phyloP scores from a whole-genome alignment of 2,888 invertebrate species.

The Xylota segnis region DNA sequence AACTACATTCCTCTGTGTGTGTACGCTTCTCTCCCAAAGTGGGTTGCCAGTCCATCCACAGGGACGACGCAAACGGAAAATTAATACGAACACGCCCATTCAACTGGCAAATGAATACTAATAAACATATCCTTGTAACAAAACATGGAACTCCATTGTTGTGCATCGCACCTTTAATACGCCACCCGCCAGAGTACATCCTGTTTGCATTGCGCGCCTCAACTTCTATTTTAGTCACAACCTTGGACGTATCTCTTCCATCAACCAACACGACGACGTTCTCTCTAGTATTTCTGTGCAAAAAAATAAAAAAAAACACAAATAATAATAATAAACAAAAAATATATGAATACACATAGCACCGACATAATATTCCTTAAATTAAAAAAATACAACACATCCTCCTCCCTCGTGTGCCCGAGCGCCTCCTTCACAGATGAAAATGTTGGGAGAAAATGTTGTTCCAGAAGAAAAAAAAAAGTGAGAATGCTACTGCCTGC shows the following conservation, averaged over 20 bases:
- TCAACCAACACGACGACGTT: conserved; percentile 31
- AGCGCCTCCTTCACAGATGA: conserved; percentile 33
- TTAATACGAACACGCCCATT: conserved; percentile 73
- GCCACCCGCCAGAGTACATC: conserved; percentile 53
- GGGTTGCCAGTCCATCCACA: conserved; percentile 46
- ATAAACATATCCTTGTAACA: conserved; percentile 75
- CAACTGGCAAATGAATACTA: conserved; percentile 74
- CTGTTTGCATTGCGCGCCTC: conserved; percentile 66
- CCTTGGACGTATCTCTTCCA: conserved; percentile 66
- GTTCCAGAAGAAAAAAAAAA: conserved; percentile 39
- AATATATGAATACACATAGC: conserved; percentile 23
- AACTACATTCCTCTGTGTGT: not conserved
- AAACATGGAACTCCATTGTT: conserved; percentile 69
- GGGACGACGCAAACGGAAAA: conserved; percentile 66
- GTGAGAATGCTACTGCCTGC: conserved; percentile 64
- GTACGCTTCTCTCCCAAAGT: conserved; percentile 26
- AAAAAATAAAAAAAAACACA: conserved; percentile 25
- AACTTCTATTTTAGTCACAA: conserved; percentile 69
- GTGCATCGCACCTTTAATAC: conserved; percentile 68
- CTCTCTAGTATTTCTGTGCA: conserved; percentile 23
- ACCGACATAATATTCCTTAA: conserved; percentile 71
- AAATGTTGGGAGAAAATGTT: conserved; percentile 29
- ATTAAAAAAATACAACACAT: conserved; percentile 70
- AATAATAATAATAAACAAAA: conserved; percentile 41
- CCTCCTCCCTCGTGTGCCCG: conserved; percentile 28